Percentiles rank a stretch among this genome's conserved stretches.
These are phyloP conservation scores for Chaetodon trifasciatus DNA, from an alignment of 2,797 vertebrate genomes.

Conservation along the genomic window DNA sequence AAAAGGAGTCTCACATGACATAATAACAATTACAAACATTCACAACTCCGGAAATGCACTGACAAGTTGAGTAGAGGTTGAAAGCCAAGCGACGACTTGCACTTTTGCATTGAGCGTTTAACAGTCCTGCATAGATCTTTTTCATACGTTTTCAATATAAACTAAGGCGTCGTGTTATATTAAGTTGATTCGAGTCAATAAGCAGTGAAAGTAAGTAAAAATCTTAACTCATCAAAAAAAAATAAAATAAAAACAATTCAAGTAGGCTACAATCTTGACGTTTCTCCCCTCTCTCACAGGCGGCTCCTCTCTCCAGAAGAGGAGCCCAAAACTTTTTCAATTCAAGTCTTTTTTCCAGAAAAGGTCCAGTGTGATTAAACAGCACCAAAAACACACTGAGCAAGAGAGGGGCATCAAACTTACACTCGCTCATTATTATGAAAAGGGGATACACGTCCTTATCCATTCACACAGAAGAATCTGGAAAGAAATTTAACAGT, in stretches of 20 bases:
- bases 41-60: conserved; percentile 69
- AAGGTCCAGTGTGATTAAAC: conserved; percentile 88
- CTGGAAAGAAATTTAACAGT: conserved; percentile 81
- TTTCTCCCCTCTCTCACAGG: conserved; percentile 67
- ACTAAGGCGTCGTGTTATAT: conserved; percentile 86
- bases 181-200: conserved; percentile 80
- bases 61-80: conserved; percentile 76
- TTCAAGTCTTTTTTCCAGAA: conserved; percentile 82
- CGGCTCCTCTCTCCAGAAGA: conserved; percentile 54
- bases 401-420: conserved; percentile 70
- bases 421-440: conserved; percentile 65
- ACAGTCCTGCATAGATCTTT: conserved; percentile 89
- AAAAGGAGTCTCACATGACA: conserved; percentile 55
- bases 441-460: conserved; percentile 55
- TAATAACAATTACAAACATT: conserved; percentile 60
- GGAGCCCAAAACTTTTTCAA: conserved; percentile 62
- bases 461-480: conserved; percentile 72
- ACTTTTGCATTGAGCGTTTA: conserved; percentile 85
- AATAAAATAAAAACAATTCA: conserved; percentile 74
- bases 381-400: conserved; percentile 84
- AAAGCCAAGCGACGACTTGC: conserved; percentile 82
- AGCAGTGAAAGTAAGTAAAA: conserved; percentile 70
- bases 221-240: conserved; percentile 41
- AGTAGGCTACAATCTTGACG: conserved; percentile 85
- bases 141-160: conserved; percentile 78